Evolutionary conservation across 2,113 vertebrate species (phyloP).

Genomic region (Eira barbara): DNA sequence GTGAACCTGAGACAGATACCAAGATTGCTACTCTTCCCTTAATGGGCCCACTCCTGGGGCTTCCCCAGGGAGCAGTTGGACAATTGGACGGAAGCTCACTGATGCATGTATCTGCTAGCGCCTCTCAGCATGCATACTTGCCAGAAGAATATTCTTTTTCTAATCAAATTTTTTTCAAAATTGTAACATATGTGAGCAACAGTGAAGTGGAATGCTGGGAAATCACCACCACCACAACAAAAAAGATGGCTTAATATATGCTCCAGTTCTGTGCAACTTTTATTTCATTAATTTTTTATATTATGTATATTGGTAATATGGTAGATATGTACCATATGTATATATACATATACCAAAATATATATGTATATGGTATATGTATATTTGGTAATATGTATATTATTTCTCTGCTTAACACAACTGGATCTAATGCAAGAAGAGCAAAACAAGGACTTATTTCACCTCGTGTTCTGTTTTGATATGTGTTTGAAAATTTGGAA

Average conservation of each 20-base stretch:
- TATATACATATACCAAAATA: not conserved
- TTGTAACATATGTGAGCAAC: not conserved
- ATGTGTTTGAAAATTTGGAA: not conserved
- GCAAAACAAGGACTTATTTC: not conserved
- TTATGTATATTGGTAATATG: not conserved
- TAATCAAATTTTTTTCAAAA: not conserved
- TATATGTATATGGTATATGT: not conserved
- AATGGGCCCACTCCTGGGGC: too few species aligned
- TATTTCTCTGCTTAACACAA: not conserved
- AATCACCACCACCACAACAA: not conserved
- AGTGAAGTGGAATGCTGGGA: not conserved
- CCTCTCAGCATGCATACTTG: not conserved
- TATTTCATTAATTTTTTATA: not conserved
- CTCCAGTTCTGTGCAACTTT: not conserved
- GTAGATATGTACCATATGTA: not conserved
- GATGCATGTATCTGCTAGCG: not conserved
- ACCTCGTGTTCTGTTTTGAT: not conserved
- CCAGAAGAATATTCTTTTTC: not conserved
- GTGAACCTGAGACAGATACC: not conserved
- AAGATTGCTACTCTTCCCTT: not conserved
- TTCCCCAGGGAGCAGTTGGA: not conserved
- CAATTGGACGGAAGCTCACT: not conserved
- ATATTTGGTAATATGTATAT: not conserved
- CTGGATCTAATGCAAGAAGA: not conserved
- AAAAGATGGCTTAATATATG: not conserved